Base-by-base conservation (phyloP, 2,888 invertebrate genomes). In the Alviniconcha strummeri region DNA sequence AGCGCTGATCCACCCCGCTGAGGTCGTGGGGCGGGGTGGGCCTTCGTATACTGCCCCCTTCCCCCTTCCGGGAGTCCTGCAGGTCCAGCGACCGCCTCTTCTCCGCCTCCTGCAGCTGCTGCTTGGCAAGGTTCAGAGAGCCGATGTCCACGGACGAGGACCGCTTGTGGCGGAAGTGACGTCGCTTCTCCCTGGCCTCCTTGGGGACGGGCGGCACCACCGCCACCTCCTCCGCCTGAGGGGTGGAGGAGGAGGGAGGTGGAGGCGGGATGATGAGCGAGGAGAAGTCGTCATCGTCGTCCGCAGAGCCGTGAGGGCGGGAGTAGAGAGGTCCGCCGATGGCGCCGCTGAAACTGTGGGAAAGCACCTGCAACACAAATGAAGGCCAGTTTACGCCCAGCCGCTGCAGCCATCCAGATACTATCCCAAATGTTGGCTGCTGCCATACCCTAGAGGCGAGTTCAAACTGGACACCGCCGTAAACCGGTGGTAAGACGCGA, bases 201-300 rank as follows among this genome's bases (percentile, higher is more conserved):
- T 57, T 64, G 67, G 72, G 60, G 13, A 11, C 72, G 7, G 91
- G 91, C 8, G 91, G 91, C 57, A 91, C 52, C 72, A n/a, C 90
- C 11, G 87, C 84, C 81, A 91, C 89, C 11, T 90, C 88, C 8
- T 90, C 89, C 9, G 88, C 76, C 60, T 82, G 81, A 64, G 84
- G 84, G 13, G 87, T 84, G 8, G 88, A 86, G 9, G 87, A 88
- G 19, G 84, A 85, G 0, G 89, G 87, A 4, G 92, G 92, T 36
- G 92, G 92, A 7, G 89, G 92, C 36, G 89, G 91, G 69, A 92
- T 91, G 55, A 92, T 89, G 76, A 91, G 87, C 11, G 90, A 89
- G 13, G 90, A 87, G 57, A 90, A 88, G 69, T 91, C 90, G 19
- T 90, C 91, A n/a, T 90, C 90, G 13, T 90, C 81, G 19, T 84